Base-by-base conservation (phyloP, 2,888 invertebrate species). In the Eledone cirrhosa region DNA sequence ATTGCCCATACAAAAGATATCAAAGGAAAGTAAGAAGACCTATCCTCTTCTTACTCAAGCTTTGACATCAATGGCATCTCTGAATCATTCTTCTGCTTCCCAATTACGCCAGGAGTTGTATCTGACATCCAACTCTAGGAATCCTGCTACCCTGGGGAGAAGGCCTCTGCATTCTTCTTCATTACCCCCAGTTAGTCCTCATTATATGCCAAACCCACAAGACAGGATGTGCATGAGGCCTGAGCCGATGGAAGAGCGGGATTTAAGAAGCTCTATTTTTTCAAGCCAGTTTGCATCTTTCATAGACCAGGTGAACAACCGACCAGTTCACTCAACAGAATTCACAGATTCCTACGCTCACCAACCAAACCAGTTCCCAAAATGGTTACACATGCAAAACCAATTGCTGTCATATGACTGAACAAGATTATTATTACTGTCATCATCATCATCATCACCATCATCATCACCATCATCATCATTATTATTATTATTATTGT, bases 371-470 rank as follows among this genome's bases (percentile, higher is more conserved):
- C 72, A 72, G 72, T 72, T 72, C 72, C 72, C 72, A 27, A 72
- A 72, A 72, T 72, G 72, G 72, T 72, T 72, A 41, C 72, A 72
- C 33, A 31, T 72, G 31, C 33, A 72, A 72, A 72, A 72, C 41
- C 72, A 72, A 41, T 72, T 72, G 72, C 72, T 72, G n/a, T 72
- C 72, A 22, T 72, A 72, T 72, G 72, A 72, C n/a, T 72, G 22
- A 72, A 72, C 14, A 41, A 41, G 41, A 41, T 41, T 41, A 41
- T 11, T 41, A 8, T 11, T 41, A 41, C 41, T 41, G 11, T 11
- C 11, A 41, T 11, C 11, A 41, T 11, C 11, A 41, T 11, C 11
- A 41, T 11, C 11, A 41, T 3, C 11, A 41, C 11, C 11, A 41
- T 41, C 3, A 41, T 41, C 11, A 41, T 41, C 11, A 41, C n/a